These are phyloP conservation scores for Piscicola geometra DNA, from an alignment of 2,888 invertebrate genomes.

Conservation along the genomic window DNA sequence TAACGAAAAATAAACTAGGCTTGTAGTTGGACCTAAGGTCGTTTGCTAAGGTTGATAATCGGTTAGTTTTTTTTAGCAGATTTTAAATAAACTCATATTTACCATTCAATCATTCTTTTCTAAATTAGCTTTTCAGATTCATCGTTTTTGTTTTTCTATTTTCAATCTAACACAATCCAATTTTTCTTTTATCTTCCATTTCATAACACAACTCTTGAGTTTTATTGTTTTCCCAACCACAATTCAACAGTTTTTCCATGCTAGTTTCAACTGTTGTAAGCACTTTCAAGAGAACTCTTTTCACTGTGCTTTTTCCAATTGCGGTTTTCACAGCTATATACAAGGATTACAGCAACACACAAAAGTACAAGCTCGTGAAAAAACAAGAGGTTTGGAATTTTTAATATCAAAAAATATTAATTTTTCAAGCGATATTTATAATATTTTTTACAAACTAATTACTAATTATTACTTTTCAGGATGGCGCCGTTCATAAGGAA, in stretches of 20 bases:
- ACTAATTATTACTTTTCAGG: background rate
- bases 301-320: slow-evolving; percentile 39
- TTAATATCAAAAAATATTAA: background rate
- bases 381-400: slow-evolving; percentile 1
- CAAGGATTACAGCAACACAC: slow-evolving; percentile 40
- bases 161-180: too few relatives aligned
- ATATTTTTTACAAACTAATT: background rate
- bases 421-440: background rate
- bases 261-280: background rate
- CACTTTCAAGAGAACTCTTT: slow-evolving; percentile 33
- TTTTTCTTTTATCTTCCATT: too few relatives aligned
- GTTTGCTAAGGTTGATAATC: too few relatives aligned
- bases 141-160: too few relatives aligned
- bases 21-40: too few relatives aligned
- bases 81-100: too few relatives aligned
- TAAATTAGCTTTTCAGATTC: too few relatives aligned
- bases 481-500: slow-evolving; percentile 37
- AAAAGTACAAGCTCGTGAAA: slow-evolving; percentile 39
- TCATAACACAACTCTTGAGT: too few relatives aligned
- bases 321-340: slow-evolving; percentile 36
- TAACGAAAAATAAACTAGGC: too few relatives aligned
- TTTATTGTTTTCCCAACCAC: too few relatives aligned
- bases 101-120: too few relatives aligned
- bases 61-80: too few relatives aligned
- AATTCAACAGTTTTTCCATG: background rate